Evolutionary conservation across 1,140 invertebrate genomes (phyloP), one percentile per base, ranked within the genome.

Genomic region (Sycophila sp.): DNA sequence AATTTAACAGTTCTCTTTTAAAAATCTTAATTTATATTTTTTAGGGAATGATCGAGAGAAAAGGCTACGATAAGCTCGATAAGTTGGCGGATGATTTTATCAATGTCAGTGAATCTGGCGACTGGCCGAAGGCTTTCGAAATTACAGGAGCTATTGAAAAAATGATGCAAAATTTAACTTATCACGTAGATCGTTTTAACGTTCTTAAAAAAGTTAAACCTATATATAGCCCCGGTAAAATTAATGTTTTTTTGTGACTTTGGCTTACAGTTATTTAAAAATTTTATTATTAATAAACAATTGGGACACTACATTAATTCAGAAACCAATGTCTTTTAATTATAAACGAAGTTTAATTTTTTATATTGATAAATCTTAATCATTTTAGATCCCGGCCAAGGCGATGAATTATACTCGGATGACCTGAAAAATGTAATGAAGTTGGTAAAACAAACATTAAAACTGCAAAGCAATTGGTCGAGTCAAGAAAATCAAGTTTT

Each of bases 161-260:
- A 7, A 85, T 90, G 0, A 87, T 94, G 64, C 69, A 87, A 11
- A 11, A 72, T 4, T 80, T 82, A 15, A 91, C 92, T 0, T 84
- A 88, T 60, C 87, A 87, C 24, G 90, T 95, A 6, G 91, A 94
- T 78, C 94, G 94, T 77, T 95, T 95, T 75, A 94, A 96, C 77
- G 91, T 95, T 72, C 80, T 94, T 13, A 89, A 86, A 40, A 88
- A 87, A 77, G 83, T 83, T 62, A 60, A 8, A n/a, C n/a, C 19
- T 10, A 42, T 42, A 5, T n/a, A 34, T 28, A 17, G 26, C 15
- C 2, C 58, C 3, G 2, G 55, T 55, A 55, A 1, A 15, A n/a
- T 55, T 10, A n/a, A 51, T 24, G 4, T 24, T 24, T 6, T 24
- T 22, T 19, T n/a, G 22, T 22, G n/a, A 24, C 6, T 51, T 15